Evolutionary conservation across 37 sponge, comb jelly and placozoan genomes (phyloP).

Genomic region (Cliona cf. orientalis): DNA sequence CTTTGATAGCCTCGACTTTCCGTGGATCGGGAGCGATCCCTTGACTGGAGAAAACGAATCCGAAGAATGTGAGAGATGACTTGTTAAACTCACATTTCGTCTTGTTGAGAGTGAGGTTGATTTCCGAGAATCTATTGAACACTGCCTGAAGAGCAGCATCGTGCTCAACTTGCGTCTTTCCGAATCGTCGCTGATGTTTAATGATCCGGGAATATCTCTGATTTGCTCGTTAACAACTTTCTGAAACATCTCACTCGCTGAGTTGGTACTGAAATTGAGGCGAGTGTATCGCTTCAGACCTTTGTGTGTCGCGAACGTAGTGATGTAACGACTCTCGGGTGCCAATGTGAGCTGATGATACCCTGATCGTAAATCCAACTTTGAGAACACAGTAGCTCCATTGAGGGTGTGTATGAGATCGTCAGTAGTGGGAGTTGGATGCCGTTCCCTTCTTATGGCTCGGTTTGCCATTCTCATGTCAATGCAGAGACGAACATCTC

Average conservation of each 20-base stretch:
- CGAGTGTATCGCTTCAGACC: slow-evolving; percentile 35
- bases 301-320: slow-evolving; percentile 52
- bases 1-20: slow-evolving; percentile 25
- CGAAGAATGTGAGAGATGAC: slow-evolving; percentile 32
- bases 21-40: slow-evolving; percentile 42
- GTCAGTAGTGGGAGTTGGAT: slow-evolving; percentile 58
- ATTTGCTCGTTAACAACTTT: too few relatives aligned
- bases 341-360: slow-evolving; percentile 47
- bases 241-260: slow-evolving; percentile 61
- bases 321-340: slow-evolving; percentile 49
- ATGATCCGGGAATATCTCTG: slow-evolving; percentile 16
- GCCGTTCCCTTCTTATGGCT: slow-evolving; percentile 54
- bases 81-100: slow-evolving; percentile 59
- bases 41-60: slow-evolving; percentile 41
- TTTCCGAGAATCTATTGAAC: slow-evolving; percentile 17
- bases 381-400: slow-evolving; percentile 42
- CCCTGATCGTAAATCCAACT: slow-evolving; percentile 50
- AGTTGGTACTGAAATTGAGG: slow-evolving; percentile 57
- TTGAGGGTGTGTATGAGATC: slow-evolving; percentile 36
- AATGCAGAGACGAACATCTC: slow-evolving; percentile 43
- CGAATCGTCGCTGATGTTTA: too few relatives aligned
- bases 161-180: too few relatives aligned
- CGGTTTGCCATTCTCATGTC: slow-evolving; percentile 68
- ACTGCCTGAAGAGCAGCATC: slow-evolving; percentile 25
- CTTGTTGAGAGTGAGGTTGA: slow-evolving; percentile 37